Evolutionary conservation across 2,888 invertebrate genomes (phyloP), one percentile per base, ranked within the genome.

Genomic region (Ennomos quercinarius): DNA sequence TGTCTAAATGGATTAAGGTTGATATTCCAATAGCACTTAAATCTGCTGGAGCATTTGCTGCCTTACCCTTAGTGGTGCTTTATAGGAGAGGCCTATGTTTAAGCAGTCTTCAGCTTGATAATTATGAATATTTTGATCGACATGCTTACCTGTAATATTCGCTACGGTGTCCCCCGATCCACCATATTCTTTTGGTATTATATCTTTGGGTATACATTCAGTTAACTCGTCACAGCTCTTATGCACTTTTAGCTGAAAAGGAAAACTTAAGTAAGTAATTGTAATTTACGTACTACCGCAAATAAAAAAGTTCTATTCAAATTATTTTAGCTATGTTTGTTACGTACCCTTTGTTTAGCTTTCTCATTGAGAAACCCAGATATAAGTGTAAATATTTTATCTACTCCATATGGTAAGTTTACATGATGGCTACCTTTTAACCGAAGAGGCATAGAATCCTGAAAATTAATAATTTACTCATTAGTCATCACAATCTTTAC

Each of bases 181-280:
- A 3, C 95, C 95, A 72, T 95, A 96, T 77, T 96, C 95, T 41
- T 80, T 77, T 0, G 96, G 96, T 54, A 96, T 80, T 43, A 93
- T 86, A 50, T 93, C 91, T 67, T 89, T 92, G 0, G 95, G 94
- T 40, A 96, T 83, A 42, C 88, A 74, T 57, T 94, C 83, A 61
- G 93, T 83, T 36, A 96, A 84, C 9, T 94, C 93, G 0, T 94
- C 93, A 54, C 87, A 71, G 52, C 79, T 80, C 69, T 94, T 93
- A 68, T 95, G 94, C 11, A 95, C 86, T 79, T 82, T 90, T 36
- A 95, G 69, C 93, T 95, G 80, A 71, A 91, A 86, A 48, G 8
- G 36, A 61, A 50, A 38, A 41, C 50, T 40, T 1, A 9, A 34
- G 36, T 11, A 2, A 34, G 38, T 17, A 9, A 13, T 40, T 40